A percentile compares a stretch with the other conserved stretches of the same genome.
Conservation (phyloP, 37 sponge, comb jelly and placozoan species). For the Oopsacas minuta region DNA sequence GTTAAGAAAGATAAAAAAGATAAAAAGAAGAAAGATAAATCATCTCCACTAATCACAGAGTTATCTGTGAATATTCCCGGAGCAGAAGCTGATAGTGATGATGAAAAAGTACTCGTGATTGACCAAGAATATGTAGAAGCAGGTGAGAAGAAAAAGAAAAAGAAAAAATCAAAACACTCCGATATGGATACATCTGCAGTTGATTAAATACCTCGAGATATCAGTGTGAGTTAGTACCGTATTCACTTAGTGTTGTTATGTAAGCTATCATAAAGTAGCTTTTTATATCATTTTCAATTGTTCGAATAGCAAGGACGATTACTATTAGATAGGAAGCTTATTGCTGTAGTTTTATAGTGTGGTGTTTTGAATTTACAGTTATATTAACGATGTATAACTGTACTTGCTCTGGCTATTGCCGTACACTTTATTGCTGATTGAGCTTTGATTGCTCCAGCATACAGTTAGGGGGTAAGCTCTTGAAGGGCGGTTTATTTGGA, state of each 20-base stretch:
- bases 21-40: conserved; percentile 27
- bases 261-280: background rate
- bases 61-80: background rate
- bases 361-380: conserved; percentile 5
- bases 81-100: background rate
- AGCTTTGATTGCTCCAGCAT: background rate
- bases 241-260: conserved; percentile 4
- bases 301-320: background rate
- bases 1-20: conserved; percentile 27
- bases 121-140: conserved; percentile 15
- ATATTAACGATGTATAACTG: conserved; percentile 13
- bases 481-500: too few species aligned
- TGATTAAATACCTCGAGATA: background rate
- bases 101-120: background rate
- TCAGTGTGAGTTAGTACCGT: background rate
- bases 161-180: conserved; percentile 35
- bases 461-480: background rate
- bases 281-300: background rate
- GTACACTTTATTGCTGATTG: background rate
- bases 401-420: background rate
- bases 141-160: conserved; percentile 27
- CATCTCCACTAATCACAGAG: background rate
- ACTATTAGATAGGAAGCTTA: background rate
- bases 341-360: background rate
- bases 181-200: background rate